Conservation (phyloP, 1,140 invertebrate genomes). For the Tetragonula clypearis region DNA sequence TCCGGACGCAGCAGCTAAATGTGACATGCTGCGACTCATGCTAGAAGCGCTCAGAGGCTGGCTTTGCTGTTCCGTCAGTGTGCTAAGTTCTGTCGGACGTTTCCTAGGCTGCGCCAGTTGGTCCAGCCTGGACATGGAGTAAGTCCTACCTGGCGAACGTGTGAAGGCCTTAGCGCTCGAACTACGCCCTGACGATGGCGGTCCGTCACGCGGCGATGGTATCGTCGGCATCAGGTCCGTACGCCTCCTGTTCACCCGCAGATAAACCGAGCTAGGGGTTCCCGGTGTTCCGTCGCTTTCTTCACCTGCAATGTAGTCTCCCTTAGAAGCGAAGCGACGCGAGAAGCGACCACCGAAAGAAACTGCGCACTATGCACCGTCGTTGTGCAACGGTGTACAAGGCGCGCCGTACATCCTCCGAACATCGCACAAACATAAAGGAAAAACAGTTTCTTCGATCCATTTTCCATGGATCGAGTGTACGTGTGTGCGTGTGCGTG, state of each 20-base stretch:
- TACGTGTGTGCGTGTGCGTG: neutral
- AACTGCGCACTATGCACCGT: conserved; percentile 18
- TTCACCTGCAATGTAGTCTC: conserved; percentile 79
- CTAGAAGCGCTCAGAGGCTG: conserved; percentile 80
- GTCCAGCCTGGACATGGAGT: conserved; percentile 95
- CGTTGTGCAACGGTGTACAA: neutral
- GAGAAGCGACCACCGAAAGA: conserved; percentile 31
- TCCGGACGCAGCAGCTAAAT: conserved; percentile 82
- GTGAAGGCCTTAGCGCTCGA: conserved; percentile 84
- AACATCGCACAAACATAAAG: conserved; percentile 20
- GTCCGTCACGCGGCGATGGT: conserved; percentile 86
- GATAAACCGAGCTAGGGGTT: conserved; percentile 82
- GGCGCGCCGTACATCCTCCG: conserved; percentile 21
- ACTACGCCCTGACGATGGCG: conserved; percentile 81
- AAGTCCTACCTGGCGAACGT: conserved; percentile 92
- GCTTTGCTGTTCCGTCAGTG: conserved; percentile 78
- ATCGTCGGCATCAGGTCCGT: conserved; percentile 95
- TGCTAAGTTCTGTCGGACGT: conserved; percentile 82
- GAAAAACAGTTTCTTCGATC: neutral
- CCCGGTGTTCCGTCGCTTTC: conserved; percentile 82
- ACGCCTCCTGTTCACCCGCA: conserved; percentile 90
- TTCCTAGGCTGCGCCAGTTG: conserved; percentile 89
- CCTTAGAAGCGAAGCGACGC: conserved; percentile 69
- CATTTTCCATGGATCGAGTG: neutral
- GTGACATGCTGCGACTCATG: conserved; percentile 87